Base-by-base conservation (phyloP, 1,140 invertebrate species). In the Gonioctena quinquepunctata region DNA sequence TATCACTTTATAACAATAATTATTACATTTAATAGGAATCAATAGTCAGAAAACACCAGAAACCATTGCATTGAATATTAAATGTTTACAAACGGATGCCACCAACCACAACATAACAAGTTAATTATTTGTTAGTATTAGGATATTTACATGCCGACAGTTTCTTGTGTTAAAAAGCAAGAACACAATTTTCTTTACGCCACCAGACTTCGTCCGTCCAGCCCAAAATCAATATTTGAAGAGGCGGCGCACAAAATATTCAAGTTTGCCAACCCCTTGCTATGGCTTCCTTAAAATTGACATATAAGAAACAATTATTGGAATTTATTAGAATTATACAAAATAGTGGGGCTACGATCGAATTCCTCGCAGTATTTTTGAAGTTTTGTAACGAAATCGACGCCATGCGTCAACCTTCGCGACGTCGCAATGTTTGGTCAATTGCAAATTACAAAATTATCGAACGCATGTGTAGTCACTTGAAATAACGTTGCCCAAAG, bases 151-250 rank as follows among this genome's bases (percentile, higher is more conserved):
- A 70, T 72, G 66, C 70, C 62, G 70, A 67, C 66, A 72, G 33
- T 65, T 50, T 42, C 33, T 42, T 11, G 54, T 59, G 57, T 42
- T 22, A 42, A 59, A 59, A 7, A 68, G 52, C 27, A 68, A 33
- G 28, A 68, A 59, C 57, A 68, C 49, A 66, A 66, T 33, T 59
- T 59, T 59, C 68, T 69, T 71, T 65, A 42, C 60, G 21, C 56
- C 66, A 50, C 63, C 19, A 74, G 52, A 54, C 73, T 57, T 66
- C 67, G 33, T 42, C 33, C 42, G 72, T 75, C 74, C 75, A 72
- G 74, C 77, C 77, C 75, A 78, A 77, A 78, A 78, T 78, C 77
- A 77, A 78, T 78, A 78, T 75, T 77, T 72, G 66, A 70, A 52
- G 65, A 69, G 73, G 61, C 72, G 74, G 71, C 71, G 71, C 72